A percentile compares a stretch with the other conserved stretches of the same genome.
phyloP scores from a whole-genome alignment of 1,140 invertebrate genomes.

The Drosophila ficusphila region DNA sequence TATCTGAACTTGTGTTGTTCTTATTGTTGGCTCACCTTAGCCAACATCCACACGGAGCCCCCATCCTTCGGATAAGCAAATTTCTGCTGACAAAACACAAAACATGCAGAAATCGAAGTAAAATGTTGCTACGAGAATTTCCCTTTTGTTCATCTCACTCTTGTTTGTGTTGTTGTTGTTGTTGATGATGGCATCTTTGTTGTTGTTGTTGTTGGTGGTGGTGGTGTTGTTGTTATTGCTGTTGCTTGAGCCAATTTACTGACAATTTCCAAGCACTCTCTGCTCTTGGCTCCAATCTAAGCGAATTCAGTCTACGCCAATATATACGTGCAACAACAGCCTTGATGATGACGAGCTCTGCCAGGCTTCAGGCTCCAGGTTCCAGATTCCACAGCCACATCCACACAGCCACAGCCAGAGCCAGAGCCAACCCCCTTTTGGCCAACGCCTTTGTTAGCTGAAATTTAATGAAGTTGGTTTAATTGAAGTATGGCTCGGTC shows the following conservation, averaged over 20 bases:
- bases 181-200: conserved; percentile 48
- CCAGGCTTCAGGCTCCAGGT: conserved; percentile 6
- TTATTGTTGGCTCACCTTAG: conserved; percentile 50
- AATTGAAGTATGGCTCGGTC: conserved; percentile 74
- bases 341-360: conserved; percentile 47
- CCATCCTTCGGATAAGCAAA: conserved; percentile 59
- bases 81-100: conserved; percentile 80
- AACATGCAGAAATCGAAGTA: conserved; percentile 76
- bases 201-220: conserved; percentile 37
- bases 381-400: conserved; percentile 9
- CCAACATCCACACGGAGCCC: conserved; percentile 33
- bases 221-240: conserved; percentile 31
- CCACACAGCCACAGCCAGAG: no score
- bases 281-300: conserved; percentile 59
- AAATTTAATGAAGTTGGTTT: conserved; percentile 83
- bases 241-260: conserved; percentile 78
- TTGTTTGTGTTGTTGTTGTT: conserved; percentile 34
- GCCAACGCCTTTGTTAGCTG: conserved; percentile 78
- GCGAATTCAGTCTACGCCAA: conserved; percentile 35
- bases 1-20: conserved; percentile 42
- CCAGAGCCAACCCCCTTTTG: conserved; percentile 44
- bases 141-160: conserved; percentile 28
- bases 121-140: conserved; percentile 74
- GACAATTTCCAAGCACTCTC: conserved; percentile 73
- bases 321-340: conserved; percentile 61